These are phyloP conservation scores for Strix uralensis DNA, from an alignment of 2,113 vertebrate species.

Conservation along the genomic window DNA sequence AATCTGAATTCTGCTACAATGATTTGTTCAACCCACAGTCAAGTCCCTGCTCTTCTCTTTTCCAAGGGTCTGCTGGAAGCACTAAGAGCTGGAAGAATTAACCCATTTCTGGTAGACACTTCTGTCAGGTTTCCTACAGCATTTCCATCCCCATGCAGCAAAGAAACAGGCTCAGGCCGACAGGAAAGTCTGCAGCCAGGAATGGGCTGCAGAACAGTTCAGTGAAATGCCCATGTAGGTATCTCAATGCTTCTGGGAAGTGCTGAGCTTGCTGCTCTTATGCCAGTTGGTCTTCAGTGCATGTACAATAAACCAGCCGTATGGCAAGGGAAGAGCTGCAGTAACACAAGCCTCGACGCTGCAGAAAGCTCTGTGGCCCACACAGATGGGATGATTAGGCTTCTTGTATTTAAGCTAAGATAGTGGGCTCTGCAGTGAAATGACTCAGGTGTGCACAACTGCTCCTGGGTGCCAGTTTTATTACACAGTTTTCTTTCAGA, in stretches of 20 bases:
- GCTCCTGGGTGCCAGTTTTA: not conserved
- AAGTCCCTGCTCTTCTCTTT: not conserved
- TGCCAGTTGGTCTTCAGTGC: accelerated
- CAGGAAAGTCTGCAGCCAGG: not conserved
- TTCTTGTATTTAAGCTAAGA: not conserved
- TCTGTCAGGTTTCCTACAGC: not conserved
- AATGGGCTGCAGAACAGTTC: not conserved
- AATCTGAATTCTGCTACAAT: not conserved
- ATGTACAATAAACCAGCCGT: accelerated
- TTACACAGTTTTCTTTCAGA: not conserved
- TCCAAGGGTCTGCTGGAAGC: not conserved
- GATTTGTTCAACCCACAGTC: not conserved
- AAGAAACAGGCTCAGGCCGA: not conserved
- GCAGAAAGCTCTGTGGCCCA: not conserved
- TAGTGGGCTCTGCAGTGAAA: not conserved
- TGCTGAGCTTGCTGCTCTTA: not conserved
- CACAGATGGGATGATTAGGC: not conserved
- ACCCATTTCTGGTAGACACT: not conserved
- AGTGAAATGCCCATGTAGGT: accelerated
- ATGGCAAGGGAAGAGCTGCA: not conserved
- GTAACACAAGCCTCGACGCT: not conserved
- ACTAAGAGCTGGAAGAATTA: not conserved
- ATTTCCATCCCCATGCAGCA: not conserved
- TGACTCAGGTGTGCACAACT: not conserved
- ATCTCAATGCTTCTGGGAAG: not conserved